These are phyloP conservation scores for Temnothorax nylanderi DNA, from an alignment of 1,140 invertebrate species.

Conservation along the genomic window DNA sequence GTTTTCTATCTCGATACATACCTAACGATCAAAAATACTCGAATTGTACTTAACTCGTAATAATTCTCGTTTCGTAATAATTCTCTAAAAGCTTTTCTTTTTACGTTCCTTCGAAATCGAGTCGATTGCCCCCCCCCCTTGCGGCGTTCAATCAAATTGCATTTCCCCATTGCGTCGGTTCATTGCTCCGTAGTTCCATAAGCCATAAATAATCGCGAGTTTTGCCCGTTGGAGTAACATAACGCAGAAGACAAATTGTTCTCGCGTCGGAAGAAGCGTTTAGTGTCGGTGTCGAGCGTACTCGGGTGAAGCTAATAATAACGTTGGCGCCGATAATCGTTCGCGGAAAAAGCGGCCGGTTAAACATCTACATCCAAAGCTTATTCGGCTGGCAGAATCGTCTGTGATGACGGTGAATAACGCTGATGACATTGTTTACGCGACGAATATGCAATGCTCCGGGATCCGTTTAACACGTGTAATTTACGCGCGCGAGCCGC, in stretches of 20 bases:
- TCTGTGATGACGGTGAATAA: constrained; percentile 9
- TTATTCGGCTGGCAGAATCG: constrained; percentile 3
- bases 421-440: constrained; percentile 32
- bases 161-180: constrained; percentile 5
- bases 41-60: neutral
- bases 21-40: neutral
- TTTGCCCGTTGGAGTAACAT: constrained; percentile 11
- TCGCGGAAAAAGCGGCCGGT: constrained; percentile 21
- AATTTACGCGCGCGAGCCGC: constrained; percentile 42
- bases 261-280: constrained; percentile 19
- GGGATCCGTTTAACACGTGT: constrained; percentile 15
- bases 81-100: neutral
- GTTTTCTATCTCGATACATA: neutral
- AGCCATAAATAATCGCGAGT: constrained; percentile 14
- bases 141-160: neutral
- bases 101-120: neutral
- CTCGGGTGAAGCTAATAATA: constrained; percentile 43
- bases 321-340: constrained; percentile 22
- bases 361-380: constrained; percentile 7
- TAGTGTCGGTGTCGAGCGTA: neutral
- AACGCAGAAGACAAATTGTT: constrained; percentile 28
- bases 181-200: constrained; percentile 2
- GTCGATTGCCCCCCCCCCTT: neutral
- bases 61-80: neutral
- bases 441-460: constrained; percentile 31